Evolutionary conservation across 1,140 invertebrate genomes (phyloP), one percentile per base, ranked within the genome.

Genomic region (Drosophila nigrodunni): DNA sequence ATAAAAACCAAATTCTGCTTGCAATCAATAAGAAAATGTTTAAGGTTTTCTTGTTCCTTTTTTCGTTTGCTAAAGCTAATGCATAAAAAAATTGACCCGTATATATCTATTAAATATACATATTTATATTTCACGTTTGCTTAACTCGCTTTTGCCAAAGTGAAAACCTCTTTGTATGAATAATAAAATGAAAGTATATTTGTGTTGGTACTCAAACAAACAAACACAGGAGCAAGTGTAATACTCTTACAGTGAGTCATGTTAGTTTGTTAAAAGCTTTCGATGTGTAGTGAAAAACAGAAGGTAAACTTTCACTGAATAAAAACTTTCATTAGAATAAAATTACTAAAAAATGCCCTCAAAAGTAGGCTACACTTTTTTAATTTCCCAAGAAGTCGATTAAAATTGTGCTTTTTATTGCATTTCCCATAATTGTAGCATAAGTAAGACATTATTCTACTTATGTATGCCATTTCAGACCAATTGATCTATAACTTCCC

Each of bases 71-170:
- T 39, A 35, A 37, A 41, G 66, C 61, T 86, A 86, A 82, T 82
- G 79, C 77, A 83, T 80, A 89, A 82, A 88, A 88, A 80, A 88
- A 88, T 83, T 83, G 77, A 88, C 80, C 80, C 77, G 88, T 50
- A 75, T 89, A 89, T 89, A 89, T 78, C 47, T 69, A 80, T 80
- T 69, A 87, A 87, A 88, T 80, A 80, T 88, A 77, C 61, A 83
- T 88, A 82, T 86, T 70, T 75, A 82, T 82, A 71, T 87, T 80
- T 80, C 46, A 77, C 80, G 72, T 83, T 88, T 88, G 74, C 76
- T 72, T 75, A 59, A 75, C 52, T 30, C 60, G 60, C 39, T 25
- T 72, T 69, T 69, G 62, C 49, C 69, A 82, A 87, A 58, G 55
- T 49, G 68, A 54, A 88, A 74, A 67, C 46, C 70, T 82, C 75